Evolutionary conservation across 2,113 vertebrate genomes (phyloP).

Genomic region (Psammodynastes pulverulentus): DNA sequence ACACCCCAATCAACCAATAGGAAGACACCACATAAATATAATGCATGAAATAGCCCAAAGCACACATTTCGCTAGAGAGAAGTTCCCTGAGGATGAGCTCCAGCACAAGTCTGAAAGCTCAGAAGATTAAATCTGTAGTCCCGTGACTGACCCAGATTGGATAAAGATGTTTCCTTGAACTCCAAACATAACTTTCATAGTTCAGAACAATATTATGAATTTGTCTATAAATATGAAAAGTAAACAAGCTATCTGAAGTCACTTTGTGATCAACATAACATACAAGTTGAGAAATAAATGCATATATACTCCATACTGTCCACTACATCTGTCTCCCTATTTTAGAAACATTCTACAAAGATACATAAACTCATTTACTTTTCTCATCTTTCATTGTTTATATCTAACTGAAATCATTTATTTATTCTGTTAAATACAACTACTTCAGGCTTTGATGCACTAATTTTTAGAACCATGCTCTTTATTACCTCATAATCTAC

Average conservation of each 20-base stretch:
- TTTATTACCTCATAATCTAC: not conserved
- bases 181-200: not conserved
- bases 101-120: not conserved
- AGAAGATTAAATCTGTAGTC: not conserved
- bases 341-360: not conserved
- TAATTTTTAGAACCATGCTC: not conserved
- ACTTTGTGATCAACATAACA: not conserved
- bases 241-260: not conserved
- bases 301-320: not conserved
- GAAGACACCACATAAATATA: not conserved
- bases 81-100: not conserved
- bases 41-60: too few species aligned
- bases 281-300: not conserved
- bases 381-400: not conserved
- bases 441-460: not conserved
- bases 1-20: not conserved
- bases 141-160: not conserved
- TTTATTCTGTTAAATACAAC: not conserved
- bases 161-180: not conserved
- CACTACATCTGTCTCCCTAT: not conserved
- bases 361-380: not conserved
- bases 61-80: not conserved
- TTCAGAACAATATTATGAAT: not conserved
- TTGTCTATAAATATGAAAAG: not conserved
- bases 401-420: not conserved